A percentile compares a stretch with the other conserved stretches of the same genome.
These are phyloP conservation scores for Procambarus clarkii DNA, from an alignment of 1,140 invertebrate species.

Conservation along the genomic window DNA sequence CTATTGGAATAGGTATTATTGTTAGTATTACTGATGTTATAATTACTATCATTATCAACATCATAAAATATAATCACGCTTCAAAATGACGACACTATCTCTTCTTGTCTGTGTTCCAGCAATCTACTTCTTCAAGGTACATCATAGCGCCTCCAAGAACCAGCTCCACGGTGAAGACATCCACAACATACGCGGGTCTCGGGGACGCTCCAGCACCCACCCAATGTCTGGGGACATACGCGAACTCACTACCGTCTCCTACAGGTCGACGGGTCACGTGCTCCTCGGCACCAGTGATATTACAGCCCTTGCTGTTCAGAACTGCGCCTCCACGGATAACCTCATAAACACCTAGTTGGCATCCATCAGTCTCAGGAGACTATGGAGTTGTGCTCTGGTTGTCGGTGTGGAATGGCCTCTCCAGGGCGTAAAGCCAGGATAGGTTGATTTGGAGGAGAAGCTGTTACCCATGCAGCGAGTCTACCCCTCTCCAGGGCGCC, in stretches of 20 bases:
- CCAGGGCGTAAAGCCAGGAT: too few species aligned
- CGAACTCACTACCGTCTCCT: neutral
- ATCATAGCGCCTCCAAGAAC: neutral
- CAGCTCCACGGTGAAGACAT: too few species aligned
- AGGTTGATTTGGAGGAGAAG: too few species aligned
- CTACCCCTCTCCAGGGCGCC: too few species aligned
- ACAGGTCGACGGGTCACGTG: constrained; percentile 1
- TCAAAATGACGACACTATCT: too few species aligned
- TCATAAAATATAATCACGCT: too few species aligned
- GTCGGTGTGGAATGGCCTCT: too few species aligned
- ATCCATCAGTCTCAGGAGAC: too few species aligned
- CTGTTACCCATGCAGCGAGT: neutral
- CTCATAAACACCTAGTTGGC: neutral
- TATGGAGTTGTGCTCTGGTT: too few species aligned
- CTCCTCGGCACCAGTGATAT: constrained; percentile 28
- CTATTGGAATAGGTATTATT: too few species aligned
- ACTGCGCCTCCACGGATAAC: constrained; percentile 22
- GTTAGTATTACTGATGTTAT: too few species aligned
- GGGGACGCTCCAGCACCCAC: neutral
- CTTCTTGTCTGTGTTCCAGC: neutral
- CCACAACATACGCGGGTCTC: neutral
- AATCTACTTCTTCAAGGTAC: neutral
- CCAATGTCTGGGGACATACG: neutral
- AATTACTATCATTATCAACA: too few species aligned
- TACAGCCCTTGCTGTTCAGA: neutral